These are phyloP conservation scores for Phyllopteryx taeniolatus DNA, from an alignment of 2,113 vertebrate genomes.

Conservation along the genomic window DNA sequence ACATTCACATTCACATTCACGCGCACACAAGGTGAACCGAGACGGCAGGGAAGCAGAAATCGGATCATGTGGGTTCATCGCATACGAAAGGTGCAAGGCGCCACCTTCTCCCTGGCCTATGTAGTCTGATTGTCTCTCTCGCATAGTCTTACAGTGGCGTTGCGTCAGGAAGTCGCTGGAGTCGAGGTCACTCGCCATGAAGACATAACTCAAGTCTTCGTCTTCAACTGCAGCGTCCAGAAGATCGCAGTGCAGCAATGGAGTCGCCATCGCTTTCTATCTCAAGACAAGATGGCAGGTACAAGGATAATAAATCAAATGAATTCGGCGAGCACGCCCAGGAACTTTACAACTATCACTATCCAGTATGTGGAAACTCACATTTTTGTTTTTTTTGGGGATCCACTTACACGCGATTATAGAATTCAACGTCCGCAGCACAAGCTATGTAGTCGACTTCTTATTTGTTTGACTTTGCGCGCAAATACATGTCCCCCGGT, in stretches of 20 bases:
- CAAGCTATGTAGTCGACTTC: too few relatives aligned
- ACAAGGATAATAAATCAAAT: not conserved
- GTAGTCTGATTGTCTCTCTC: conserved; percentile 35
- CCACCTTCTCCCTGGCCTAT: conserved; percentile 46
- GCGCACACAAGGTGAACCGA: conserved; percentile 30
- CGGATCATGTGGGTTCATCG: conserved; percentile 66
- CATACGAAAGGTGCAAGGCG: conserved; percentile 61
- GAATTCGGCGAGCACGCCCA: not conserved
- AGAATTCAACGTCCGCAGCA: too few relatives aligned
- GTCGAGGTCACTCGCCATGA: conserved; percentile 54
- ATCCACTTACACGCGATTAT: too few relatives aligned
- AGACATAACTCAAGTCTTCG: conserved; percentile 37
- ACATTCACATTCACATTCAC: not conserved
- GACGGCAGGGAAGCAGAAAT: conserved; percentile 64
- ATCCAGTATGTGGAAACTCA: too few relatives aligned
- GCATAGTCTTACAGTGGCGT: conserved; percentile 65
- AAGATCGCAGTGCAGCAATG: not conserved
- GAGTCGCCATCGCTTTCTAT: not conserved
- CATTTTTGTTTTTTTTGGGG: too few relatives aligned
- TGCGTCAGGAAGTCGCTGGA: conserved; percentile 73
- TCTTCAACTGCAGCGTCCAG: not conserved
- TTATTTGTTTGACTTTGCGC: too few relatives aligned
- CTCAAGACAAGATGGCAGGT: not conserved
- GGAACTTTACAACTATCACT: not conserved
- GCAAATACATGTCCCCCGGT: too few relatives aligned